phyloP scores from a whole-genome alignment of 2,797 vertebrate genomes.

The Sebastes vulpes region DNA sequence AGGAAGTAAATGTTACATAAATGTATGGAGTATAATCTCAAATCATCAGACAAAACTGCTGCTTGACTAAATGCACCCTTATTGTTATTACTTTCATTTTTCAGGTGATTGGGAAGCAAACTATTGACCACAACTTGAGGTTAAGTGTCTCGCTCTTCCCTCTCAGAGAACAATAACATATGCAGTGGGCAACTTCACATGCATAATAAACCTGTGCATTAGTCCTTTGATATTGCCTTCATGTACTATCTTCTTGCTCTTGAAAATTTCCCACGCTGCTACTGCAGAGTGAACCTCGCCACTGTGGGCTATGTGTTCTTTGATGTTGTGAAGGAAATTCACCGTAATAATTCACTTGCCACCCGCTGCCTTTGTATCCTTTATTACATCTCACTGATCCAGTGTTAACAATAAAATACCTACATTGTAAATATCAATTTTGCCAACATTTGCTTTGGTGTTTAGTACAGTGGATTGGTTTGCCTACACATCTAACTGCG shows the following conservation, averaged over 20 bases:
- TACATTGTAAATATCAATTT: not conserved
- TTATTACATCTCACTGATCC: not conserved
- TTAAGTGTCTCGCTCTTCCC: constrained; percentile 3
- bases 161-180: constrained; percentile 14
- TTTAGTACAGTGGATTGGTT: not conserved
- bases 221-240: constrained; percentile 37
- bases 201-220: constrained; percentile 33
- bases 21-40: not conserved
- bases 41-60: not conserved
- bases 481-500: not conserved
- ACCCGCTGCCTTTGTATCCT: not conserved
- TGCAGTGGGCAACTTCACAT: constrained; percentile 24
- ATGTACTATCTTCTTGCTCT: constrained; percentile 30
- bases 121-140: not conserved
- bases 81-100: not conserved
- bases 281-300: constrained; percentile 4
- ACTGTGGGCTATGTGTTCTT: constrained; percentile 37
- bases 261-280: constrained; percentile 50
- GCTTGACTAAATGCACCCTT: not conserved
- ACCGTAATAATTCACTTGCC: constrained; percentile 12
- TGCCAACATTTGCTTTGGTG: not conserved
- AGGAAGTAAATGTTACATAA: not conserved
- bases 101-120: not conserved
- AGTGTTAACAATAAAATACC: not conserved
- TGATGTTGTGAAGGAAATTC: constrained; percentile 42